Base-by-base conservation (phyloP, 2,797 vertebrate species). In the Thunnus albacares region DNA sequence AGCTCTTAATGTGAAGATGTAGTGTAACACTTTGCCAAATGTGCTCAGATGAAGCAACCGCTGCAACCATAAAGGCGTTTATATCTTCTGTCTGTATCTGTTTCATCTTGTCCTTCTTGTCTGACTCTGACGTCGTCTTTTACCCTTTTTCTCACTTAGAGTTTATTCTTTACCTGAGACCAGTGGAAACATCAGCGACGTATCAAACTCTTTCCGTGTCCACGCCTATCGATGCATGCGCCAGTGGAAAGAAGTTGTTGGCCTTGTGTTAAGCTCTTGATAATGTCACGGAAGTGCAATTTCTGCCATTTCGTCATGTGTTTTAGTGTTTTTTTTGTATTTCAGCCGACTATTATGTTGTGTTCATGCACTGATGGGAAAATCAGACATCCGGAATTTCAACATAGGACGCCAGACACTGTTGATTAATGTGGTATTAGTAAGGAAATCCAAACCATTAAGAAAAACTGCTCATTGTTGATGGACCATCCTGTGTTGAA, bases 61-160 rank as follows among this genome's bases (percentile, higher is more conserved):
- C 66, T 59, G 38, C 33, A 30, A 9, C 4, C 76, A 79, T 81
- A 17, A 0, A 43, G n/a, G 75, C 33, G 12, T 43, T 53, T 2
- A n/a, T 24, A 67, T 80, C 60, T 81, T 22, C 43, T 30, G n/a
- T 52, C 30, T 24, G 17, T 26, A 68, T 82, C 77, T 30, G 45
- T 0, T 47, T n/a, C 51, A 67, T 85, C 66, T 67, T 49, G 68
- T 64, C 57, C 64, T 28, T 58, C 68, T 20, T 18, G 4, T 52
- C 52, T 26, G 33, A 14, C 6, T 59, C 18, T 63, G 28, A n/a
- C 12, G 0, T 5, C 30, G 47, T 6, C 38, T 83, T 52, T 78
- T 20, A 75, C 62, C 53, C 49, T 12, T 6, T 30, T 52, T 63
- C n/a, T 6, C 53, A 68, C 58, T 62, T 55, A 35, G 1, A 17